Evolutionary conservation across 2,113 vertebrate genomes (phyloP).

Genomic region (Dromiciops gliroides): DNA sequence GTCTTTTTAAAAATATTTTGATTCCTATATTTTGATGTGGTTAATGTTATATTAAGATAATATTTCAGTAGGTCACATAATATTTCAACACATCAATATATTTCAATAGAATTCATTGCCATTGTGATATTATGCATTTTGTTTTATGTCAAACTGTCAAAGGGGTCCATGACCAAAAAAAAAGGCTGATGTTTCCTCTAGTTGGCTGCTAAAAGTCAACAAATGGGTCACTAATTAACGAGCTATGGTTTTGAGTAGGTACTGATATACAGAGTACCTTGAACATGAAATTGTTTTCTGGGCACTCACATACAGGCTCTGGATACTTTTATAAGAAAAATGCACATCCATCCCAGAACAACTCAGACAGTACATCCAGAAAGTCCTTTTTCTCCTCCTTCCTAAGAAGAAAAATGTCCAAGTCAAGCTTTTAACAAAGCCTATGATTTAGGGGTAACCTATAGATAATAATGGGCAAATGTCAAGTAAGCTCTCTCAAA

Average conservation of each 20-base stretch:
- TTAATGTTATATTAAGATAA: not conserved
- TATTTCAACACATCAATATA: not conserved
- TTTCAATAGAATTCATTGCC: not conserved
- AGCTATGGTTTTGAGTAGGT: not conserved
- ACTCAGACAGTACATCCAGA: not conserved
- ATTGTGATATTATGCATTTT: not conserved
- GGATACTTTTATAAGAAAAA: not conserved
- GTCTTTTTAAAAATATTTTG: not conserved
- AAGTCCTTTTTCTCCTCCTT: not conserved
- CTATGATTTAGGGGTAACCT: not conserved
- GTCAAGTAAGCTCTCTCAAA: not conserved
- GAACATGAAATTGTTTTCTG: not conserved
- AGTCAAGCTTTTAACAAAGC: not conserved
- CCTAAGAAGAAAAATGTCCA: not conserved
- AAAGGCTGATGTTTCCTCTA: not conserved
- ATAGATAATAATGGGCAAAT: not conserved
- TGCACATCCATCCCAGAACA: not conserved
- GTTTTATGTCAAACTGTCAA: not conserved
- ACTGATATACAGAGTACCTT: not conserved
- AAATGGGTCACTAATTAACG: not conserved
- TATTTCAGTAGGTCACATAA: not conserved
- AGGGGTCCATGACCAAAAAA: not conserved
- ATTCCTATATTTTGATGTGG: not conserved
- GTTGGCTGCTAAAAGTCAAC: not conserved
- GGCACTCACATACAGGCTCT: not conserved